phyloP scores from a whole-genome alignment of 2,797 vertebrate genomes.

The Micromesistius poutassou region DNA sequence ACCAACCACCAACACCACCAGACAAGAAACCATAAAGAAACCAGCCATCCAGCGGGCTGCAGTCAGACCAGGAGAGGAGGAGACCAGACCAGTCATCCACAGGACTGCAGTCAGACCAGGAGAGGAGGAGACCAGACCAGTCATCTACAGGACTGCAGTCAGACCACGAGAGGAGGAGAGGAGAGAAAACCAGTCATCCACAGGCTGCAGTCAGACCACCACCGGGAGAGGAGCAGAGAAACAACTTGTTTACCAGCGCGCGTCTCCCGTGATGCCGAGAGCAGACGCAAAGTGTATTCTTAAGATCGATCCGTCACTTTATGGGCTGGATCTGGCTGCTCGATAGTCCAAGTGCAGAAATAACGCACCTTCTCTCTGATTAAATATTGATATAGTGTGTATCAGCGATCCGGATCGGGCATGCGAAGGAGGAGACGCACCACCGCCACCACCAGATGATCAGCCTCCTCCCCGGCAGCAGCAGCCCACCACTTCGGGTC shows the following conservation, averaged over 20 bases:
- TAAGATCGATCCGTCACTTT: background rate
- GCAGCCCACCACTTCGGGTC: conserved; percentile 46
- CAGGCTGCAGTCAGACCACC: background rate
- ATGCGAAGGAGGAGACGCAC: conserved; percentile 69
- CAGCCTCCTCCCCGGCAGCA: background rate
- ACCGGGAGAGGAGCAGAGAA: background rate
- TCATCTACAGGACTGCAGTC: background rate
- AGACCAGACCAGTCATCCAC: too few relatives aligned
- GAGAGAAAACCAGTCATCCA: too few relatives aligned
- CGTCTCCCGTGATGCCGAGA: background rate
- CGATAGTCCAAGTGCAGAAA: conserved; percentile 52
- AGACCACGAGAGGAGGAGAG: too few relatives aligned
- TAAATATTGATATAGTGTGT: conserved; percentile 71
- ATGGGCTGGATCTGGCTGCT: background rate
- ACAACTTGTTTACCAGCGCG: background rate
- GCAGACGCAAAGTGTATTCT: background rate
- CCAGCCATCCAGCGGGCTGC: too few relatives aligned
- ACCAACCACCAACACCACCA: background rate
- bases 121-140: too few relatives aligned
- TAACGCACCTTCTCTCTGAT: conserved; percentile 53
- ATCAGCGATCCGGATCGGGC: conserved; percentile 52
- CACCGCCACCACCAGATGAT: conserved; percentile 7
- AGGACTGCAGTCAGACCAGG: too few relatives aligned
- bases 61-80: too few relatives aligned
- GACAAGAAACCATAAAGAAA: background rate